Evolutionary conservation across 2,113 vertebrate genomes (phyloP).

Genomic region (Paramormyrops kingsleyae): DNA sequence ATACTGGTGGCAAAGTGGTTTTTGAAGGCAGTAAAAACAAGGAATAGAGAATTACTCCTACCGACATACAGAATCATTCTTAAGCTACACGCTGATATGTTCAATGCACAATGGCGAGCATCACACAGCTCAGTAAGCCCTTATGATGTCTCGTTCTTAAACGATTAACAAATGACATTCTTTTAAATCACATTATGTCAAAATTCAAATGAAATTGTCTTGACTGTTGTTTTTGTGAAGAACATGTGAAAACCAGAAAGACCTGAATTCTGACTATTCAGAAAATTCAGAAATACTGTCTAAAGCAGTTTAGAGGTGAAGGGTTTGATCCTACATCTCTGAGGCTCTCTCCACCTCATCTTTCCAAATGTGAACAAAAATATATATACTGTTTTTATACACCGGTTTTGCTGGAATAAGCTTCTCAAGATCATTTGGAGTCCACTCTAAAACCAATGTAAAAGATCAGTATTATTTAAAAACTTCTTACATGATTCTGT

Average conservation of each 20-base stretch:
- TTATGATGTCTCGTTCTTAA: not conserved
- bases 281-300: not conserved
- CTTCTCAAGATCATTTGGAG: not conserved
- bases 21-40: conserved; percentile 5
- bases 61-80: not conserved
- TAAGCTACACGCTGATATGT: not conserved
- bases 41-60: not conserved
- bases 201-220: not conserved
- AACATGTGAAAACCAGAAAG: not conserved
- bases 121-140: not conserved
- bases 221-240: not conserved
- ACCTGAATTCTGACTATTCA: not conserved
- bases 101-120: not conserved
- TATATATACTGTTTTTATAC: not conserved
- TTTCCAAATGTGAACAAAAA: not conserved
- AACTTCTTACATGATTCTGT: not conserved
- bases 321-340: not conserved
- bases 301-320: not conserved
- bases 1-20: not conserved
- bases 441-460: not conserved
- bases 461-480: not conserved
- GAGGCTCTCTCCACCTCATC: not conserved
- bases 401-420: not conserved
- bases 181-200: not conserved
- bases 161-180: not conserved